Conservation (phyloP, 2,113 vertebrate genomes). For the Rhinoderma darwinii region DNA sequence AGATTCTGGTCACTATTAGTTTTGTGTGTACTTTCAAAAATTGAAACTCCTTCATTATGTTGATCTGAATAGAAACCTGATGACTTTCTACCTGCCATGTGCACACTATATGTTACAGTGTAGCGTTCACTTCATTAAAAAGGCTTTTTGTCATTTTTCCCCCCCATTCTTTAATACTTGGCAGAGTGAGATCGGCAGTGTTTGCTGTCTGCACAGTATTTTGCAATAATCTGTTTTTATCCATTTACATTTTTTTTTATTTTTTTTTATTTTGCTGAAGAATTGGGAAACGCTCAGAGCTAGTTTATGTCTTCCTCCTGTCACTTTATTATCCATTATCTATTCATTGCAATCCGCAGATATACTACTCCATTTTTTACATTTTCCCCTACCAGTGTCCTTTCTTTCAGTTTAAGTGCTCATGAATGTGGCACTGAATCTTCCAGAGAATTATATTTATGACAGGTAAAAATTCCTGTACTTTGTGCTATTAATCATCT, state of each 20-base stretch:
- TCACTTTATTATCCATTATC: not conserved
- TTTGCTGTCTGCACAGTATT: not conserved
- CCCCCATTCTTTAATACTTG: not conserved
- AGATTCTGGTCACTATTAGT: too few relatives aligned
- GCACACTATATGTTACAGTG: too few relatives aligned
- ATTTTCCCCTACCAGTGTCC: not conserved
- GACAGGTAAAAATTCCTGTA: not conserved
- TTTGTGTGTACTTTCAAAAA: not conserved
- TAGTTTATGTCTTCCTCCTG: not conserved
- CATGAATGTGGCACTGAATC: not conserved
- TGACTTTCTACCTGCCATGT: not conserved
- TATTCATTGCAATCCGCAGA: not conserved
- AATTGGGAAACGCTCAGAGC: not conserved
- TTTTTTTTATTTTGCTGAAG: conserved; percentile 5
- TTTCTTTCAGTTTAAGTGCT: not conserved
- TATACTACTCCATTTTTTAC: not conserved
- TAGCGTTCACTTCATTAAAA: not conserved
- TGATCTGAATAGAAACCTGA: not conserved
- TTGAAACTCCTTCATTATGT: too few relatives aligned
- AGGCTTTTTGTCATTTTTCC: not conserved
- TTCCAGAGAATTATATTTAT: not conserved
- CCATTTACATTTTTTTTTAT: not conserved
- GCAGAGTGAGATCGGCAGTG: not conserved
- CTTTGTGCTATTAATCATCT: too few relatives aligned
- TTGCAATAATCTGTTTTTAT: conserved; percentile 18